Evolutionary conservation across 2,888 invertebrate genomes (phyloP), one percentile per base, ranked within the genome.

Genomic region (Leucophenga montana): DNA sequence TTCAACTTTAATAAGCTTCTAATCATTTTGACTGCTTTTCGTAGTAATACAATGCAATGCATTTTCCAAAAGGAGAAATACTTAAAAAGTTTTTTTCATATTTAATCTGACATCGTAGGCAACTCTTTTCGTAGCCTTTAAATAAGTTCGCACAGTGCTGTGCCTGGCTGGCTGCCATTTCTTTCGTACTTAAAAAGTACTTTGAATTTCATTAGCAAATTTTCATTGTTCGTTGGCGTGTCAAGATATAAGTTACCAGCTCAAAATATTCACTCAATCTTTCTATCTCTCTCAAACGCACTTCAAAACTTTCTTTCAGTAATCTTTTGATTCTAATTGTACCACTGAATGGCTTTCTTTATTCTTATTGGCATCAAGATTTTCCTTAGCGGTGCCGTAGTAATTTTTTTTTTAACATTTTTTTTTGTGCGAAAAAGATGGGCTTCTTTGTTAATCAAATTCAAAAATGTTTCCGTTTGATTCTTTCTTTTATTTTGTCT

Each of bases 171-270:
- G 3, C 3, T 14, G 46, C 46, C 46, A 46, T 46, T 2, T 11
- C 57, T 20, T 11, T 3, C 5, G 27, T 57, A 27, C 57, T 57
- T 57, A 27, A 27, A 57, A 57, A 57, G 57, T 57, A 27, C 31
- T 57, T n/a, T 22, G 57, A 57, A 27, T 57, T 57, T 57, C 27
- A 57, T 57, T 57, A 57, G 57, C 22, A 57, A 57, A 57, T 14
- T 57, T 57, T 54, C 18, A 18, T 20, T 54, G 16, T 54, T 11
- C 18, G 16, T 54, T 14, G 57, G 27, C 31, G 57, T 57, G 57
- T 57, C 57, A 57, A 57, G 20, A 20, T 22, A 46, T 46, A 14
- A 46, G 57, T 14, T 31, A n/a, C 13, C 13, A 5, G 31, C 31
- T 27, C 57, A 27, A 9, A 57, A 27, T 46, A n/a, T 46, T 4